Base-by-base conservation (phyloP, 1,140 invertebrate species). In the Hyles euphorbiae region DNA sequence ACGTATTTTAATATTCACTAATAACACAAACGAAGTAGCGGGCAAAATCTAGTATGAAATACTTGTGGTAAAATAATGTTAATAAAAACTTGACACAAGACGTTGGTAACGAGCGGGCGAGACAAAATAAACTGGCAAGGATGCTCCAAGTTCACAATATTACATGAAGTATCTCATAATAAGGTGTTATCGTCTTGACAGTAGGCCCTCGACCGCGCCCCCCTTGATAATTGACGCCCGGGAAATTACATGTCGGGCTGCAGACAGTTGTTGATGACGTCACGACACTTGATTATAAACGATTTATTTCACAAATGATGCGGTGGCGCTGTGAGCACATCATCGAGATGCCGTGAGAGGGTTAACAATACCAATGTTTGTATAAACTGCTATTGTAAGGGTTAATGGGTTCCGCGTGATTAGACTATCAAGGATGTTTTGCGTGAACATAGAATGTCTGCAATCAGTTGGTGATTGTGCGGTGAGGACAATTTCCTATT, bases 211-310 rank as follows among this genome's bases (percentile, higher is more conserved):
- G 72, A 78, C 81, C 81, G 78, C 73, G 75, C 57, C 61, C 76
- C 61, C 69, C 76, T 77, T 83, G 78, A 84, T 83, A 87, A 87
- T 87, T 87, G 84, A 87, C 84, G 78, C 74, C 65, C 76, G 81
- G 85, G 83, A 88, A 88, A 88, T 88, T 88, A 87, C 85, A 85
- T 78, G 85, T 88, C 83, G 76, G 64, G 63, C 70, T 60, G 69
- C 70, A 83, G 83, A 88, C 85, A 86, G 79, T 88, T 88, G 83
- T 84, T 87, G 85, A 88, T 85, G 85, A 84, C 85, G 79, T 88
- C 81, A 85, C 73, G 76, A 70, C 75, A 84, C 82, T 88, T 88
- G 85, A 88, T 88, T 86, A 86, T 88, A 88, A 88, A 86, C 82
- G 81, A 86, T 87, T 88, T 86, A 80, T 78, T 80, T 78, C 68